phyloP scores from a whole-genome alignment of 2,888 invertebrate genomes.

The Rapana venosa region DNA sequence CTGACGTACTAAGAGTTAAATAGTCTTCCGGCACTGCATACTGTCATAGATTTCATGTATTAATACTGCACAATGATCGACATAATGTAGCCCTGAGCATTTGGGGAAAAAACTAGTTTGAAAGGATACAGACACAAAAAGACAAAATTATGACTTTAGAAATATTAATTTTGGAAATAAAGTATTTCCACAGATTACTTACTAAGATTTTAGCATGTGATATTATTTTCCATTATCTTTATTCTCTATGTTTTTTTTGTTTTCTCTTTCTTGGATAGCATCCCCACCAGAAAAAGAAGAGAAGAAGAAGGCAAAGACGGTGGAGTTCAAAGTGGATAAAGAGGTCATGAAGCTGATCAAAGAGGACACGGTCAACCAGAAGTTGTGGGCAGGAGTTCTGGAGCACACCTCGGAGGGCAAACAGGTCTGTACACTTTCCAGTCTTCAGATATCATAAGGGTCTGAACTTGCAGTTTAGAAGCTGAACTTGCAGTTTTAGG shows the following conservation, averaged over 20 bases:
- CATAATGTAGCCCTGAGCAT: no score
- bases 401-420: constrained; percentile 79
- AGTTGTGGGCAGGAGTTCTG: constrained; percentile 85
- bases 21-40: no score
- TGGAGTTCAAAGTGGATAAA: constrained; percentile 77
- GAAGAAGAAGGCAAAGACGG: constrained; percentile 68
- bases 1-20: no score
- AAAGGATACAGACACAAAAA: no score
- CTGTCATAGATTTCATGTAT: no score
- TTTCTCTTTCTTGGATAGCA: not conserved
- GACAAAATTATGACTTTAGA: no score
- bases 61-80: no score
- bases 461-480: no score
- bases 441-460: not conserved
- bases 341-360: constrained; percentile 79
- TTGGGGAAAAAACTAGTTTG: no score
- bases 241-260: not conserved
- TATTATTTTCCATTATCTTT: not conserved
- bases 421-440: constrained; percentile 55
- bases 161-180: no score
- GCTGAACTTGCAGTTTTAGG: no score
- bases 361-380: constrained; percentile 83
- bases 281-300: constrained; percentile 44
- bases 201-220: not conserved
- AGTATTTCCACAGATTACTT: not conserved